These are phyloP conservation scores for Pogonocichla stellata DNA, from an alignment of 2,113 vertebrate genomes.

Conservation along the genomic window DNA sequence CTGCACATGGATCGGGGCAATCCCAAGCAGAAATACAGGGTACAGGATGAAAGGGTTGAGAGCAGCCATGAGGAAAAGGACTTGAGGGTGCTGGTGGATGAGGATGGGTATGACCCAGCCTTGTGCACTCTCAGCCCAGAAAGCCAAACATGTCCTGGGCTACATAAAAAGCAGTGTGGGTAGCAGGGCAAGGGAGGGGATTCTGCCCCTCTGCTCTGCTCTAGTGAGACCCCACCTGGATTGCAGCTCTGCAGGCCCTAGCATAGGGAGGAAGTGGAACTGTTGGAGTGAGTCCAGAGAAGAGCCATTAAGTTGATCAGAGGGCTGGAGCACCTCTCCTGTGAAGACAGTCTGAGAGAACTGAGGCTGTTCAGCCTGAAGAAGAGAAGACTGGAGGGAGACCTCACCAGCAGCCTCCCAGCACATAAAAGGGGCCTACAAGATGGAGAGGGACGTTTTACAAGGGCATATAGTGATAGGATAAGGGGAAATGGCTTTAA, in stretches of 20 bases:
- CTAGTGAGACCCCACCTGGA: neutral
- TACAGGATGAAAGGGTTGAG: neutral
- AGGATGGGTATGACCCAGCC: neutral
- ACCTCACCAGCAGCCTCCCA: neutral
- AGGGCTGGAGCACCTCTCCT: neutral
- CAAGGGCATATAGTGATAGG: neutral
- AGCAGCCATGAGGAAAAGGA: neutral
- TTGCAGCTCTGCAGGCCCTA: no score
- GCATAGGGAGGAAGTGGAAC: neutral
- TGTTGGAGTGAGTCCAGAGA: neutral
- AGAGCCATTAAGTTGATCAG: neutral
- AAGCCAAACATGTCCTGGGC: neutral
- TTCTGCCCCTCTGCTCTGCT: neutral
- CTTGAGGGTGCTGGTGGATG: neutral
- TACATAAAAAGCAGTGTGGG: fast-evolving
- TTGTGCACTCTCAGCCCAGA: neutral
- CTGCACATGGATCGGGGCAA: fast-evolving
- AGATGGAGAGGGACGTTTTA: neutral
- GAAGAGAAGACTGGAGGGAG: neutral
- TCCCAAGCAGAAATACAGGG: neutral
- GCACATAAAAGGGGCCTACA: neutral
- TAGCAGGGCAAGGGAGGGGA: neutral
- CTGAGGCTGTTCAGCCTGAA: neutral
- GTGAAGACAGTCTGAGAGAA: neutral
- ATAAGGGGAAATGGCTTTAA: neutral